A percentile compares a stretch with the other conserved stretches of the same genome.
phyloP scores from a whole-genome alignment of 2,113 vertebrate species.

The Ciconia maguari region DNA sequence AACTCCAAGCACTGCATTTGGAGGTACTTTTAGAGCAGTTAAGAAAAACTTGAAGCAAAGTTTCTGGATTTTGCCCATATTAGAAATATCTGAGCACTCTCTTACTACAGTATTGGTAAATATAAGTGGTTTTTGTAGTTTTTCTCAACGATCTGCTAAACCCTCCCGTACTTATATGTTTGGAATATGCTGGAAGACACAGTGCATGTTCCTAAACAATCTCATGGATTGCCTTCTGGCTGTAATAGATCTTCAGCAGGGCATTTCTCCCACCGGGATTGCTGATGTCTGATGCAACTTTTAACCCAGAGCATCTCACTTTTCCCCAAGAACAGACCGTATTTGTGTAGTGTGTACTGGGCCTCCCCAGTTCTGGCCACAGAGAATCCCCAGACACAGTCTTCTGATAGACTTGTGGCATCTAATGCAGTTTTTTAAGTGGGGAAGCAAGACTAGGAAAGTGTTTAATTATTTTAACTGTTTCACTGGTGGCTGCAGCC shows the following conservation, averaged over 20 bases:
- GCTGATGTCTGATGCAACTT: neutral
- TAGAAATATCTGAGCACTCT: neutral
- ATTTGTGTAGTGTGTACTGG: neutral
- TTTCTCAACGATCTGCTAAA: neutral
- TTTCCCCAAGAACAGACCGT: neutral
- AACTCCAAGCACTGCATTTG: neutral
- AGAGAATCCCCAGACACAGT: neutral
- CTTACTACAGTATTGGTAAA: neutral
- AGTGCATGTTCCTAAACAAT: neutral
- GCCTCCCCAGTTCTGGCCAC: neutral
- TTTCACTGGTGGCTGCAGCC: neutral
- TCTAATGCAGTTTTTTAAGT: neutral
- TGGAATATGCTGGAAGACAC: neutral
- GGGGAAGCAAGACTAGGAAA: neutral
- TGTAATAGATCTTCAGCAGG: neutral
- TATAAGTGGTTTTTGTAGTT: neutral
- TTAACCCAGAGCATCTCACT: neutral
- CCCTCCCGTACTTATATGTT: fast-evolving
- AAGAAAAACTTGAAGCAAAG: neutral
- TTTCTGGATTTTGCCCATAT: neutral
- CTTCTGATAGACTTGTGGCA: neutral
- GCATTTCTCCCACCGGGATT: fast-evolving
- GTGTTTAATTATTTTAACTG: neutral
- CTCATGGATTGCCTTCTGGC: neutral
- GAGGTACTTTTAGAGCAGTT: neutral